A percentile compares a stretch with the other conserved stretches of the same genome.
Evolutionary conservation across 2,888 invertebrate genomes (phyloP).

Genomic region (Stenolophus ochropezus): DNA sequence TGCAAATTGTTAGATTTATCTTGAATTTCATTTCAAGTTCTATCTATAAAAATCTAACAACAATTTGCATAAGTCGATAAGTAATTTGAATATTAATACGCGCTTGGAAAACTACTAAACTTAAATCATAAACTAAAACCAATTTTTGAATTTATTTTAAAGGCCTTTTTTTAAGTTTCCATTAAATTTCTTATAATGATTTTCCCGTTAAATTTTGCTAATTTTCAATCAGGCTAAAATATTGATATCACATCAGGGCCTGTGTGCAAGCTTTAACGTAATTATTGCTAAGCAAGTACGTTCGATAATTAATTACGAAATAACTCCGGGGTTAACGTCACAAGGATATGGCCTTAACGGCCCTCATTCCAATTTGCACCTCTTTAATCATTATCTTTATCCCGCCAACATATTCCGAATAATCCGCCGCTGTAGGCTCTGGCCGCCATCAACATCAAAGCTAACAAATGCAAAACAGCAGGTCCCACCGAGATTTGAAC

Average conservation of each 20-base stretch:
- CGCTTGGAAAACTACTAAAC: too few species aligned
- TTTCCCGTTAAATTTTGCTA: background rate
- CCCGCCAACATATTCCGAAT: background rate
- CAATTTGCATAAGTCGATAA: too few species aligned
- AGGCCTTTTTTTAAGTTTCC: too few species aligned
- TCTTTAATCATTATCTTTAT: slow-evolving; percentile 11
- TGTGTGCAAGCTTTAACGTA: background rate
- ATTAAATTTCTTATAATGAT: too few species aligned
- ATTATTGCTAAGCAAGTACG: slow-evolving; percentile 1
- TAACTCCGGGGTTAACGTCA: background rate
- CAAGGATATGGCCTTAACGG: background rate
- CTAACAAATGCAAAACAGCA: slow-evolving; percentile 62
- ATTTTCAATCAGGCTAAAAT: background rate
- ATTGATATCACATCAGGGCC: background rate
- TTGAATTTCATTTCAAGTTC: too few species aligned
- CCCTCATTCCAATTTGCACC: background rate
- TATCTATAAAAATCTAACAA: too few species aligned
- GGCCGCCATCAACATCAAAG: background rate
- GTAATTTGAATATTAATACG: too few species aligned
- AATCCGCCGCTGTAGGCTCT: background rate
- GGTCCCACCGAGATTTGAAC: slow-evolving; percentile 79
- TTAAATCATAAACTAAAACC: too few species aligned
- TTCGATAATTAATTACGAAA: slow-evolving; percentile 10
- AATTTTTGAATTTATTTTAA: too few species aligned
- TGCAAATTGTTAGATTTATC: too few species aligned